Evolutionary conservation across 2,888 invertebrate genomes (phyloP), one percentile per base, ranked within the genome.

Genomic region (Stenodema calcarata): DNA sequence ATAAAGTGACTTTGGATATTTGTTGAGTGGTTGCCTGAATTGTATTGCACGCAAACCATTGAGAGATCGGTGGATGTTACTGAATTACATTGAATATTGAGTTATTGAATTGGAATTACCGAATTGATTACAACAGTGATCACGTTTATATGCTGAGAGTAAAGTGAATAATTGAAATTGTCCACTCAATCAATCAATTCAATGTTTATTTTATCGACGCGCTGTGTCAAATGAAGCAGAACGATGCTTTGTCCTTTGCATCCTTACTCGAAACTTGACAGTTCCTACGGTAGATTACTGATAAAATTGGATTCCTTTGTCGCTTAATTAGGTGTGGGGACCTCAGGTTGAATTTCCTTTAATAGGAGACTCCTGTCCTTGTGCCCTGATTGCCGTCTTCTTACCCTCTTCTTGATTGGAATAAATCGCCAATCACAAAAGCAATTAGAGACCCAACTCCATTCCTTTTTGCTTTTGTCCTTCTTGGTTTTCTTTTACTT

Each of bases 371-470:
- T 35, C 35, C 73, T 18, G 41, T 28, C 73, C 23, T 62, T 73
- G 73, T 35, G 35, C 73, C 35, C 62, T 73, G 73, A 35, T 73
- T 73, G 73, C 73, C 35, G 73, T 73, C 73, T 73, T 73, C 73
- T 73, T 73, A 73, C 73, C 73, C 35, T 73, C 41, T 30, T 30
- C 73, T 73, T 73, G 73, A 73, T 73, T 73, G 73, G 73, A 73
- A 73, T 73, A 35, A 73, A 73, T 73, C 73, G 73, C 73, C 73
- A 73, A 73, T 73, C 73, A 73, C 73, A 41, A 73, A 73, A 73
- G 73, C 73, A 73, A 73, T 73, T 73, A 73, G 73, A 73, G 35
- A 30, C 73, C n/a, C 16, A 12, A 70, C 70, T 70, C 18, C 35
- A 12, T 35, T 30, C 73, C 18, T 16, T 18, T 23, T 62, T 9